These are phyloP conservation scores for Trichonephila clavipes DNA, from an alignment of 1,140 invertebrate genomes.

Conservation along the genomic window DNA sequence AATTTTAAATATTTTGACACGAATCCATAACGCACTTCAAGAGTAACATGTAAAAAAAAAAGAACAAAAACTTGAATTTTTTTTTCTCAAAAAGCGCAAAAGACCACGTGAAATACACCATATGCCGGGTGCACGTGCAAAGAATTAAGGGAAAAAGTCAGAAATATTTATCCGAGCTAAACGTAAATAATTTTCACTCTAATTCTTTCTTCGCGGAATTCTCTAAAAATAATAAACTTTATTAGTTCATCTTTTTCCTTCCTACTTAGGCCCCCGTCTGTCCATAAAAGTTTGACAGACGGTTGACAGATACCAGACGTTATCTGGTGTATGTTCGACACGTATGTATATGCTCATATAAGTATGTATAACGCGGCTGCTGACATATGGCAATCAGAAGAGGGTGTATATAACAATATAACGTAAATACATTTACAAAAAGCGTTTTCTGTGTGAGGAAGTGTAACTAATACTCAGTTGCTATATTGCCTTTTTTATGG, in stretches of 20 bases:
- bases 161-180: constrained; percentile 63
- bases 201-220: constrained; percentile 35
- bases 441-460: not conserved
- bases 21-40: constrained; percentile 1
- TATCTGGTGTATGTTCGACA: constrained; percentile 48
- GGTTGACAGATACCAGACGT: constrained; percentile 53
- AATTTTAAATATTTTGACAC: not conserved
- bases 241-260: constrained; percentile 59
- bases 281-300: constrained; percentile 66
- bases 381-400: constrained; percentile 51
- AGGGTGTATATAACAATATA: constrained; percentile 56
- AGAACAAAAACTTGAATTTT: not conserved
- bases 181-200: constrained; percentile 69
- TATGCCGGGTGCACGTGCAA: constrained; percentile 43
- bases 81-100: constrained; percentile 41
- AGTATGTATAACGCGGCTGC: constrained; percentile 50
- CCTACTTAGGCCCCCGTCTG: not conserved
- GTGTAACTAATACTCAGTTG: not conserved
- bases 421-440: constrained; percentile 60
- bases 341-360: constrained; percentile 1
- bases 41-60: not conserved
- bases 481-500: not conserved
- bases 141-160: constrained; percentile 62
- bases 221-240: constrained; percentile 68
- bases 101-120: constrained; percentile 37